Evolutionary conservation across 2,888 invertebrate genomes (phyloP).

Genomic region (Sialis fuliginosa): DNA sequence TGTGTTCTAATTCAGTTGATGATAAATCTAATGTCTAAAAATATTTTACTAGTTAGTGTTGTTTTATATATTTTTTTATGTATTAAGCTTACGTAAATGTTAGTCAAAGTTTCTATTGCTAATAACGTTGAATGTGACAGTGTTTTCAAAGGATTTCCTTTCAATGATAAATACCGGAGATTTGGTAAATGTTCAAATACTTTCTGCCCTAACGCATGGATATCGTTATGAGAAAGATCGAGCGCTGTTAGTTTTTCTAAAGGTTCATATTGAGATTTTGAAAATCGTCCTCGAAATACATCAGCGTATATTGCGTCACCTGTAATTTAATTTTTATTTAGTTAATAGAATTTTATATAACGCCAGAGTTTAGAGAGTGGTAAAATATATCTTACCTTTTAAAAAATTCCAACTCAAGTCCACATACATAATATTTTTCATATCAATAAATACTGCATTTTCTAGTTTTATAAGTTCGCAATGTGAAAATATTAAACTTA

Average conservation of each 20-base stretch:
- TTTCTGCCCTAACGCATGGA: constrained; percentile 39
- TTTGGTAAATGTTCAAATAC: constrained; percentile 46
- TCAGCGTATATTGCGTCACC: constrained; percentile 43
- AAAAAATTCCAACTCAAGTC: constrained; percentile 38
- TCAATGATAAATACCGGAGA: constrained; percentile 37
- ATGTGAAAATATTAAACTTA: constrained; percentile 32
- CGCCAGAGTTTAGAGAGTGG: no score
- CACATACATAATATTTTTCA: constrained; percentile 30
- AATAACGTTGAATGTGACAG: constrained; percentile 38
- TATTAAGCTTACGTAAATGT: background rate
- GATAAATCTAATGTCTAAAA: constrained; percentile 34
- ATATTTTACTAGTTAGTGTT: background rate
- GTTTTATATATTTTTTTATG: background rate
- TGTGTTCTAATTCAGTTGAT: constrained; percentile 24
- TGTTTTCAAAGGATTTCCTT: constrained; percentile 40
- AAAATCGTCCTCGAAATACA: constrained; percentile 47
- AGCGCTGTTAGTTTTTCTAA: constrained; percentile 38
- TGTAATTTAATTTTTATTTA: constrained; percentile 13
- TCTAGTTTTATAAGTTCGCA: constrained; percentile 33
- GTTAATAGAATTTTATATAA: no score
- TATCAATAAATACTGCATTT: constrained; percentile 31
- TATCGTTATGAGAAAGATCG: constrained; percentile 42
- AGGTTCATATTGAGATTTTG: constrained; percentile 32
- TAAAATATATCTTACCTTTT: constrained; percentile 24
- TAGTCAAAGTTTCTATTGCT: constrained; percentile 22